Evolutionary conservation across 1,140 invertebrate species (phyloP).

Genomic region (Aphaenogaster ashmeadi): DNA sequence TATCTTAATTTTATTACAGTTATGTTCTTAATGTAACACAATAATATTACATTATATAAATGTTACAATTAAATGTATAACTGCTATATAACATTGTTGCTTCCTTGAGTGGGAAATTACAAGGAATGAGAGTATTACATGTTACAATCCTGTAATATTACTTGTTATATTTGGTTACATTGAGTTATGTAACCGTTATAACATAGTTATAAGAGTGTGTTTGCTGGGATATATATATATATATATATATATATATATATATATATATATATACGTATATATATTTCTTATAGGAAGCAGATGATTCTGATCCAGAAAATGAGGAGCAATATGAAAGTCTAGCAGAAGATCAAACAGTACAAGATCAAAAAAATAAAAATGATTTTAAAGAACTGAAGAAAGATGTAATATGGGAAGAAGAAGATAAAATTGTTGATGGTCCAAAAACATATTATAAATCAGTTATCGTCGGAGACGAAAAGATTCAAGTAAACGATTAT

Average conservation of each 20-base stretch:
- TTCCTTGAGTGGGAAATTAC: constrained; percentile 4
- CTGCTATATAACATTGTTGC: not conserved
- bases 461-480: constrained; percentile 74
- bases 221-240: not conserved
- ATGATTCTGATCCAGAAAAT: constrained; percentile 88
- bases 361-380: constrained; percentile 73
- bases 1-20: no score
- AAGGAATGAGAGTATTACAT: not conserved
- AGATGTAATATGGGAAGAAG: constrained; percentile 89
- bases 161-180: not conserved
- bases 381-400: constrained; percentile 78
- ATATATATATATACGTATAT: not conserved
- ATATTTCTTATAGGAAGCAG: constrained; percentile 86
- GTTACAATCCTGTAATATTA: not conserved
- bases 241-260: not conserved
- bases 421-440: constrained; percentile 81
- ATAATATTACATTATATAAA: constrained; percentile 2
- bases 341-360: constrained; percentile 81
- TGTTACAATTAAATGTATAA: not conserved
- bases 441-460: constrained; percentile 77
- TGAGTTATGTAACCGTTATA: not conserved
- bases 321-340: constrained; percentile 84
- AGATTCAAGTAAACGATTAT: constrained; percentile 88
- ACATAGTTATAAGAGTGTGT: not conserved
- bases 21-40: no score